phyloP scores from a whole-genome alignment of 2,888 invertebrate genomes.

The Acrobasis consociella region DNA sequence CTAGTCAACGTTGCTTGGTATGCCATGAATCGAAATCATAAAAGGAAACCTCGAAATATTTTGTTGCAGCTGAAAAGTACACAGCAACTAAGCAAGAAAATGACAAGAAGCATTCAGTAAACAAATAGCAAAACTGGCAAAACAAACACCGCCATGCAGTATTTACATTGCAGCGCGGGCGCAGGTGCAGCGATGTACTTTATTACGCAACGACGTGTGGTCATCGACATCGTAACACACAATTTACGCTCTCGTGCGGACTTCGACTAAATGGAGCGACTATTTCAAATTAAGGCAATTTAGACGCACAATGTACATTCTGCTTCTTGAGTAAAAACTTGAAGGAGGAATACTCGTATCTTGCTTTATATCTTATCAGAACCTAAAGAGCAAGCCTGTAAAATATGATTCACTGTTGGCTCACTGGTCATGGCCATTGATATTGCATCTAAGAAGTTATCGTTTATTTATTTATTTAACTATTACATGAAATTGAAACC shows the following conservation, averaged over 20 bases:
- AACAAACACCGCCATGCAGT: conserved; percentile 4
- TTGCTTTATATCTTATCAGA: conserved; percentile 6
- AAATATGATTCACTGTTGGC: not conserved
- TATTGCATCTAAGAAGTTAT: not conserved
- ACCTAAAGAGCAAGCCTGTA: not conserved
- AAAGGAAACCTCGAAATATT: not conserved
- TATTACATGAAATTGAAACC: no score
- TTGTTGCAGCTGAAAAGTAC: no score
- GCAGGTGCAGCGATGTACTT: conserved; percentile 34
- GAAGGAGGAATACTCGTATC: not conserved
- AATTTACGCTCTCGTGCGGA: conserved; percentile 57
- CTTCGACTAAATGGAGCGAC: conserved; percentile 52
- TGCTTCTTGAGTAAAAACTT: conserved; percentile 4
- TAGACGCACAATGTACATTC: conserved; percentile 6
- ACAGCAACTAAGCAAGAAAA: not conserved
- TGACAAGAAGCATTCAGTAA: not conserved
- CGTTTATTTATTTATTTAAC: no score
- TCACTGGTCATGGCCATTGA: not conserved
- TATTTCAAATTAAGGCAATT: conserved; percentile 19
- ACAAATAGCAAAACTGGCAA: conserved; percentile 4
- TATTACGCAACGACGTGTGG: conserved; percentile 52
- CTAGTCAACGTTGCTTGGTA: no score
- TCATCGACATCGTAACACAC: conserved; percentile 53
- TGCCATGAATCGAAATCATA: no score
- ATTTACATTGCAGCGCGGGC: conserved; percentile 9